Evolutionary conservation across 1,140 invertebrate genomes (phyloP).

Genomic region (Lasioglossum albipes): DNA sequence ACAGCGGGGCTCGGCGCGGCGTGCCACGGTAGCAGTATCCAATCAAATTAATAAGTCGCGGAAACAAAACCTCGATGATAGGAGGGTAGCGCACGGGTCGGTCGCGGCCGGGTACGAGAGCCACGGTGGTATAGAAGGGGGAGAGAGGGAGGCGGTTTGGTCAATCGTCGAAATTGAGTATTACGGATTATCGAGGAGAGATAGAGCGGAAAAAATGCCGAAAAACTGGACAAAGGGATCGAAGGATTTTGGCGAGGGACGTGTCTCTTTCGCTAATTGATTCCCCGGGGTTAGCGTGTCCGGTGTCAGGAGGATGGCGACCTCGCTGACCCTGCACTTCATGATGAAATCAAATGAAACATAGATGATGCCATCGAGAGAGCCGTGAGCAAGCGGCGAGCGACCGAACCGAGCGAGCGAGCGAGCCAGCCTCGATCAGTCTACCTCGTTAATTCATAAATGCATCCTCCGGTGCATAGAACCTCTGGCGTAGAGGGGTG

Average conservation of each 20-base stretch:
- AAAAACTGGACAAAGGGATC: slow-evolving; percentile 62
- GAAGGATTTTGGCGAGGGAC: slow-evolving; percentile 60
- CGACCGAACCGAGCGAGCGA: no score
- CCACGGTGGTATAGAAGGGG: slow-evolving; percentile 19
- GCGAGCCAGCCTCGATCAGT: slow-evolving; percentile 37
- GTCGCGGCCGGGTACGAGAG: slow-evolving; percentile 72
- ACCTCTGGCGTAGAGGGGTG: background rate
- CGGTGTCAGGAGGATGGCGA: slow-evolving; percentile 51
- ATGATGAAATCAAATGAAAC: slow-evolving; percentile 74
- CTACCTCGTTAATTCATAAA: slow-evolving; percentile 72
- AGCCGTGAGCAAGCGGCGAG: slow-evolving; percentile 14
- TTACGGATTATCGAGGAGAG: slow-evolving; percentile 76
- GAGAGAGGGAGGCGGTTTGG: slow-evolving; percentile 71
- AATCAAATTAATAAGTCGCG: slow-evolving; percentile 80
- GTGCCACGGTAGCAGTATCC: slow-evolving; percentile 52
- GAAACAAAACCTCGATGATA: slow-evolving; percentile 73
- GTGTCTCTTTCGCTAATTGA: slow-evolving; percentile 67
- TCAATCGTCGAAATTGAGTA: slow-evolving; percentile 80
- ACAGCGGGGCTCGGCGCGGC: slow-evolving; percentile 14
- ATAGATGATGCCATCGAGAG: slow-evolving; percentile 73
- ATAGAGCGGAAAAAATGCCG: slow-evolving; percentile 40
- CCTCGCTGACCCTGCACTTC: slow-evolving; percentile 58
- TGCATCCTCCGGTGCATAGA: slow-evolving; percentile 55
- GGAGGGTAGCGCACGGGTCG: slow-evolving; percentile 45
- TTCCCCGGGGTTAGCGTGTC: slow-evolving; percentile 50